Evolutionary conservation across 1,140 invertebrate species (phyloP).

Genomic region (Notospermus geniculatus): DNA sequence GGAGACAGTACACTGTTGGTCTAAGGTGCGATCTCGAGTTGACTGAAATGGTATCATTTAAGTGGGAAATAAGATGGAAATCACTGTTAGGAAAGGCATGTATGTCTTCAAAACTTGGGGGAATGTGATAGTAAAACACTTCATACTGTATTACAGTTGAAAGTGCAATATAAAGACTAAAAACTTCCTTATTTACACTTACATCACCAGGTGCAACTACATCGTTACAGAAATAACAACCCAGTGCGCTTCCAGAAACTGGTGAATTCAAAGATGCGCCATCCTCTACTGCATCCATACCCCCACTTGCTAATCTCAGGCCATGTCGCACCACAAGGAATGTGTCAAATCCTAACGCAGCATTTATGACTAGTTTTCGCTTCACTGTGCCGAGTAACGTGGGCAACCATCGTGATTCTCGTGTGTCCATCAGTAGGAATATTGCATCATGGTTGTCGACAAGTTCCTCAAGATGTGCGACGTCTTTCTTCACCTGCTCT

Average conservation of each 20-base stretch:
- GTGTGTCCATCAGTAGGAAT: constrained; percentile 91
- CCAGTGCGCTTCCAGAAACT: constrained; percentile 73
- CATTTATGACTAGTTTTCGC: constrained; percentile 91
- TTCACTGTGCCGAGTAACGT: constrained; percentile 79
- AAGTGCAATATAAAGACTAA: not conserved
- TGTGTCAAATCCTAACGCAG: constrained; percentile 95
- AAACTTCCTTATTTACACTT: constrained; percentile 56
- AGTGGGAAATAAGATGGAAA: too few species aligned
- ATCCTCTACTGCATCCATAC: constrained; percentile 13
- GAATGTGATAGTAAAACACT: too few species aligned
- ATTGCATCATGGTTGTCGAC: constrained; percentile 83
- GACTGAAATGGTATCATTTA: too few species aligned
- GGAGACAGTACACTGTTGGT: constrained; percentile 98
- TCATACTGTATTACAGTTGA: too few species aligned
- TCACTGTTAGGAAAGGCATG: too few species aligned
- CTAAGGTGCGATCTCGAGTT: constrained; percentile 85
- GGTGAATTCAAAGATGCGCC: not conserved
- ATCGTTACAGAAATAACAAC: constrained; percentile 99
- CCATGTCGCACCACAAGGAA: constrained; percentile 98
- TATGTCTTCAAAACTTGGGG: too few species aligned
- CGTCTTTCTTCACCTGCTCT: constrained; percentile 60
- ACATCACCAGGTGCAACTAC: constrained; percentile 96
- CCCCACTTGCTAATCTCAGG: constrained; percentile 20
- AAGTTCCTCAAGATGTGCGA: constrained; percentile 67
- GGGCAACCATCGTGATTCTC: constrained; percentile 97